Evolutionary conservation across 1,140 invertebrate genomes (phyloP).

Genomic region (Musca vetustissima): DNA sequence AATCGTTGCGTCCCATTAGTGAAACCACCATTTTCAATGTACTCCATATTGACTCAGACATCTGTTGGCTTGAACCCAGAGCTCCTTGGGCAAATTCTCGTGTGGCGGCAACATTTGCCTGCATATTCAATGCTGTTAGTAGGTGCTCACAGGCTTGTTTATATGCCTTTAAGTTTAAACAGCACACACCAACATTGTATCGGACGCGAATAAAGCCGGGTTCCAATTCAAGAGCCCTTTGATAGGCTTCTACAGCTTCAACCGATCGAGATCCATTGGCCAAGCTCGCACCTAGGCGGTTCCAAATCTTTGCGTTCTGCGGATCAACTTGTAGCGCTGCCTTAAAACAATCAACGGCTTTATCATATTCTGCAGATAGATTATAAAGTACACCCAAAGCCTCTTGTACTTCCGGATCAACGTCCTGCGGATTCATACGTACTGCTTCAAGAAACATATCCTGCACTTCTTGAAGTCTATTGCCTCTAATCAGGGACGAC

Average conservation of each 20-base stretch:
- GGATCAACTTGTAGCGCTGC: slow-evolving; percentile 82
- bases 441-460: slow-evolving; percentile 85
- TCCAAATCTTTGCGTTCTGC: slow-evolving; percentile 94
- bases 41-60: slow-evolving; percentile 95
- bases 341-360: slow-evolving; percentile 94
- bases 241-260: slow-evolving; percentile 95
- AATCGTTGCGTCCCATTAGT: slow-evolving; percentile 79
- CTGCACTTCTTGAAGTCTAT: slow-evolving; percentile 66
- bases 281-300: slow-evolving; percentile 93
- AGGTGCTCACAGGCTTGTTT: slow-evolving; percentile 96
- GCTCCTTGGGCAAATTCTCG: slow-evolving; percentile 57
- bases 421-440: slow-evolving; percentile 70
- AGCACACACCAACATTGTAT: slow-evolving; percentile 97
- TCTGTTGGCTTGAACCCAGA: slow-evolving; percentile 59
- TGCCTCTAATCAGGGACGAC: slow-evolving; percentile 44
- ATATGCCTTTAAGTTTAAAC: slow-evolving; percentile 93
- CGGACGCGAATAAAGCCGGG: slow-evolving; percentile 96
- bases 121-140: slow-evolving; percentile 88
- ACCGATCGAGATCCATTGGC: slow-evolving; percentile 94
- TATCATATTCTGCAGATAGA: slow-evolving; percentile 90
- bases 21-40: slow-evolving; percentile 89
- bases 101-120: slow-evolving; percentile 73
- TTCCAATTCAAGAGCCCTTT: slow-evolving; percentile 84
- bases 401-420: slow-evolving; percentile 95
- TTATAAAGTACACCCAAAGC: slow-evolving; percentile 95